A percentile compares a stretch with the other conserved stretches of the same genome.
Conservation (phyloP, 2,797 vertebrate species). For the Gila robusta region DNA sequence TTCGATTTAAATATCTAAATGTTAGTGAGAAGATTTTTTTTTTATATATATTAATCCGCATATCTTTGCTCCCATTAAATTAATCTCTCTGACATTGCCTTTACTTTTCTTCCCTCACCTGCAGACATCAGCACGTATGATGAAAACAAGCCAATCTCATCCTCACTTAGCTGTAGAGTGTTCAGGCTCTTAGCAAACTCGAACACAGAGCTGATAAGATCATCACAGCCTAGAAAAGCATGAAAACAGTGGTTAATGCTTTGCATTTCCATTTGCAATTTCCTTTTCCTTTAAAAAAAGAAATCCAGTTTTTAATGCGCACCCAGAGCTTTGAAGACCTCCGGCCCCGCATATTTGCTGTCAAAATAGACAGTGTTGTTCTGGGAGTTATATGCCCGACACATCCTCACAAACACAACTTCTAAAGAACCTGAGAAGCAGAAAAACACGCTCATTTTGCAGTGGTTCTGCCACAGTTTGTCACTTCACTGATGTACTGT, state of each 20-base stretch:
- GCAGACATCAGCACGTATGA: constrained; percentile 91
- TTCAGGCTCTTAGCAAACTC: constrained; percentile 92
- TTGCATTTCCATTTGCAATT: constrained; percentile 12
- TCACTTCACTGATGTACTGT: background rate
- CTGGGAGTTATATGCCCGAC: constrained; percentile 92
- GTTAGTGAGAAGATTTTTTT: background rate
- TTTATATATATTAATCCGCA: background rate
- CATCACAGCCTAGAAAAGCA: constrained; percentile 85
- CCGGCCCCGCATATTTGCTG: constrained; percentile 90
- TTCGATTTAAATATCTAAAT: background rate
- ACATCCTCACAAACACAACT: constrained; percentile 94
- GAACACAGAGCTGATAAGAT: constrained; percentile 91
- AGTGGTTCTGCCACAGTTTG: constrained; percentile 16
- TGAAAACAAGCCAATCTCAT: constrained; percentile 92
- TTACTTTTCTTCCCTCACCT: constrained; percentile 72
- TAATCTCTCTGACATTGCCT: background rate
- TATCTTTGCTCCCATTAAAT: background rate
- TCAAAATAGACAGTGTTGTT: constrained; percentile 94
- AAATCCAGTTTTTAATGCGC: constrained; percentile 61
- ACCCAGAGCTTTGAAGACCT: constrained; percentile 93
- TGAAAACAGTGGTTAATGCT: constrained; percentile 17
- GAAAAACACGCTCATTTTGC: constrained; percentile 8
- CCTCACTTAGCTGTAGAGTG: constrained; percentile 89
- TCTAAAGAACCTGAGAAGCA: constrained; percentile 87
- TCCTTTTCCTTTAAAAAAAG: background rate